Percentiles rank a stretch among this genome's conserved stretches.
Evolutionary conservation across 2,113 vertebrate genomes (phyloP).

Genomic region (Lophura nycthemera): DNA sequence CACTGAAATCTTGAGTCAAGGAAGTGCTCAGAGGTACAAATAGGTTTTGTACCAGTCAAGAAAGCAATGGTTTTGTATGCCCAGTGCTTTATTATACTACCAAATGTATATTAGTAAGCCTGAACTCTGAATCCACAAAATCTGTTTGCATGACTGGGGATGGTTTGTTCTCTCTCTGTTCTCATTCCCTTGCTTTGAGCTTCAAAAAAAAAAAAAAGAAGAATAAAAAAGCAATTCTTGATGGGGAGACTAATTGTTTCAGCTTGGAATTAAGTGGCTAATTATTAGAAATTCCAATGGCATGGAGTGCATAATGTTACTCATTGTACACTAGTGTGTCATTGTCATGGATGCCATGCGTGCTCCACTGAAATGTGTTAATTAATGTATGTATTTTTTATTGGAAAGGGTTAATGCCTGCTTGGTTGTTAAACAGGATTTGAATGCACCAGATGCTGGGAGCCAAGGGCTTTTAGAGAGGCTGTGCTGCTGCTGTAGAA

Average conservation of each 20-base stretch:
- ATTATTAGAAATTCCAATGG: conserved; percentile 52
- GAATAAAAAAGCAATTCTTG: background rate
- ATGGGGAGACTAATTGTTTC: conserved; percentile 31
- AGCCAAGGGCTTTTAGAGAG: background rate
- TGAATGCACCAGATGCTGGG: background rate
- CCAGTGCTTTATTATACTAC: background rate
- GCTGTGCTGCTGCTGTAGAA: background rate
- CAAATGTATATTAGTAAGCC: background rate
- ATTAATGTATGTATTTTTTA: background rate
- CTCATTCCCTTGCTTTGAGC: background rate
- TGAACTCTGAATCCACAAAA: background rate
- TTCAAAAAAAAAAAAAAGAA: background rate
- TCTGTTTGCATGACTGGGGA: background rate
- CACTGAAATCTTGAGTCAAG: background rate
- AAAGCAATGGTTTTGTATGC: background rate
- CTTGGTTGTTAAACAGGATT: background rate
- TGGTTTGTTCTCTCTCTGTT: background rate
- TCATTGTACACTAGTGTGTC: background rate
- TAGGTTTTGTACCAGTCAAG: background rate
- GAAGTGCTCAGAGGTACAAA: background rate
- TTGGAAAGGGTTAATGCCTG: background rate
- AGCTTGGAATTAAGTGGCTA: conserved; percentile 38
- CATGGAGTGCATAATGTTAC: background rate
- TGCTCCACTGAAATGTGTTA: background rate
- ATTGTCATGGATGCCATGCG: background rate